Percentiles rank a stretch among this genome's conserved stretches.
These are phyloP conservation scores for Aphaenogaster rudis DNA, from an alignment of 1,140 invertebrate species.

Conservation along the genomic window DNA sequence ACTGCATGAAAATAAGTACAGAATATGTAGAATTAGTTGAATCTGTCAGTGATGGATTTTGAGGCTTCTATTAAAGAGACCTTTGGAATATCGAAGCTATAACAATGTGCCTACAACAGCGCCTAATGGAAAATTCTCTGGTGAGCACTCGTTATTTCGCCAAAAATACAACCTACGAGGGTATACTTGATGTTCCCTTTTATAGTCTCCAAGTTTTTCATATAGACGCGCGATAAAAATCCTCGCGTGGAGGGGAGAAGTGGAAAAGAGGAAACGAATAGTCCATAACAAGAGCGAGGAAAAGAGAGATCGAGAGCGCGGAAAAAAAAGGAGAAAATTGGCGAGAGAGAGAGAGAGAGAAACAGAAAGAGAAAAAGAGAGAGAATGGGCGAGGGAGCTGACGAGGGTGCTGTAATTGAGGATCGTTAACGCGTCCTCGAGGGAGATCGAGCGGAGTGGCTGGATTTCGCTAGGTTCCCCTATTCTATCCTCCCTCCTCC, in stretches of 20 bases:
- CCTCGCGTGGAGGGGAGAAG: background rate
- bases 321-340: background rate
- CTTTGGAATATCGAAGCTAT: background rate
- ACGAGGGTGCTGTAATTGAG: constrained; percentile 72
- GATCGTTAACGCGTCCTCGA: constrained; percentile 76
- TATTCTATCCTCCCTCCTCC: background rate
- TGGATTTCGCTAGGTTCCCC: constrained; percentile 67
- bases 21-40: background rate
- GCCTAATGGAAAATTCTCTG: constrained; percentile 1
- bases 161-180: constrained; percentile 3
- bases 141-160: background rate
- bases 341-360: background rate
- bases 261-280: constrained; percentile 15
- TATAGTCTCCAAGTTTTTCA: constrained; percentile 44
- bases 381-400: constrained; percentile 42
- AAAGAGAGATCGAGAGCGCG: constrained; percentile 1
- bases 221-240: constrained; percentile 19
- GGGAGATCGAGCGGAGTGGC: constrained; percentile 70
- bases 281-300: background rate
- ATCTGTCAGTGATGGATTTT: background rate
- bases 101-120: background rate
- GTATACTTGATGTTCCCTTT: constrained; percentile 30
- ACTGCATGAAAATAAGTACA: background rate
- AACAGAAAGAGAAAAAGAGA: background rate
- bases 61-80: background rate